Evolutionary conservation across 2,113 vertebrate species (phyloP), one percentile per base, ranked within the genome.

Genomic region (Pagrus major): DNA sequence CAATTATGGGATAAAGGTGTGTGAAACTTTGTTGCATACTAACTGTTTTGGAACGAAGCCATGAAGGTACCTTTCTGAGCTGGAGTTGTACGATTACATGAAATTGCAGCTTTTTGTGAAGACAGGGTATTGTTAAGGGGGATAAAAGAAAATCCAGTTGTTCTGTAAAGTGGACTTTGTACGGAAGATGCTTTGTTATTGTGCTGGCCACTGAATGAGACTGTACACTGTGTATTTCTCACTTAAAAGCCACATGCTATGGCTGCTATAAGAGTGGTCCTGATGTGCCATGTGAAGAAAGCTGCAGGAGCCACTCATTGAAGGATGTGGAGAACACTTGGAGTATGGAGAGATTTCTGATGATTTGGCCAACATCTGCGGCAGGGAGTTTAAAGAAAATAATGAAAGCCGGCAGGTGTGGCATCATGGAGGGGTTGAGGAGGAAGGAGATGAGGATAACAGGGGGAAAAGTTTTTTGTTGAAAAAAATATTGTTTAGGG

Each of bases 21-120:
- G 39, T 65, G 16, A 73, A 64, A 15, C 23, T 69, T 47, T 85
- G 35, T 72, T 69, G 25, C 11, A 29, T 35, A 11, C 21, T 12
- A 10, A 18, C 2, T 14, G 63, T 42, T 63, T 46, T 41, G 37
- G 12, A 49, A 76, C 72, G 16, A 33, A 71, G 31, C 25, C 54
- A 12, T 16, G 7, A 49, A 11, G 6, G 49, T 23, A 39, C 5
- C 41, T 25, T 2, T 37, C 54, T 27, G 31, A 58, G 52, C 29
- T 1, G 3, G 25, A 56, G 47, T 27, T 51, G 31, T n/a, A 21
- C 0, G 9, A 29, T 76, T 23, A 70, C 66, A 61, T 66, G 0
- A 69, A 67, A 73, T 51, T 49, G 37, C 39, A 31, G 37, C 18
- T 42, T 35, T 71, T 54, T 42, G 49, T 35, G 46, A 56, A 72